Base-by-base conservation (phyloP, 2,113 vertebrate genomes). In the Numenius arquata region DNA sequence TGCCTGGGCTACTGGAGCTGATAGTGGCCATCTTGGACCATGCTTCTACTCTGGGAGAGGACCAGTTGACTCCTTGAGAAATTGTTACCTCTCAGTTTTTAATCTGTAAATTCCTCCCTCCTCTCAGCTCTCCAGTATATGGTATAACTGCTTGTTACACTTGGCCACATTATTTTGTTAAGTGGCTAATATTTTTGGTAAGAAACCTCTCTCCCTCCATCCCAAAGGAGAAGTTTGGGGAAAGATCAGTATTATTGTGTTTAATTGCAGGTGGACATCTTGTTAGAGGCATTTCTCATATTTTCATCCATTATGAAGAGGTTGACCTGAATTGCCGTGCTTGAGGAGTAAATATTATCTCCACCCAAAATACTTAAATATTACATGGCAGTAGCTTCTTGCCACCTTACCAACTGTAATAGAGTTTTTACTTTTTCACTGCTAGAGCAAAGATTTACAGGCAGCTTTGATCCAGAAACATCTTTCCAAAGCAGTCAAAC, bases 1-100 rank as follows among this genome's bases (percentile, higher is more conserved):
- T 85, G 40, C 29, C 21, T 55, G 34, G 20, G 9, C 38, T 58
- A 1, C 7, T 43, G 43, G 48, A 66, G 18, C 16, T 36, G 25
- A 26, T 36, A 43, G 14, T n/a, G 50, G n/a, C 75, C 2, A 0
- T 65, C 38, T 66, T 21, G 27, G 27, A 45, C 29, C 2, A 1
- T 43, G 22, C 19, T 82, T 41, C 50, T 86, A 0, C 47, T 67
- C 22, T 5, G 2, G 52, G 52, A 72, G 38, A 82, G 40, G 29
- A 45, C 45, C n/a, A 34, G 1, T 45, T 27, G 22, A n/a, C 12
- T 94, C 11, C 6, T 41, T 66, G 52, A 84, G 32, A 83, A 87
- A 71, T 45, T 73, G n/a, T 55, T 84, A 20, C 53, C 56, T 21
- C 27, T 43, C 47, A 36, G 12, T 48, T 85, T 85, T 85, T 74